Evolutionary conservation across 2,797 vertebrate species (phyloP), one percentile per base, ranked within the genome.

Genomic region (Aplochiton taeniatus): DNA sequence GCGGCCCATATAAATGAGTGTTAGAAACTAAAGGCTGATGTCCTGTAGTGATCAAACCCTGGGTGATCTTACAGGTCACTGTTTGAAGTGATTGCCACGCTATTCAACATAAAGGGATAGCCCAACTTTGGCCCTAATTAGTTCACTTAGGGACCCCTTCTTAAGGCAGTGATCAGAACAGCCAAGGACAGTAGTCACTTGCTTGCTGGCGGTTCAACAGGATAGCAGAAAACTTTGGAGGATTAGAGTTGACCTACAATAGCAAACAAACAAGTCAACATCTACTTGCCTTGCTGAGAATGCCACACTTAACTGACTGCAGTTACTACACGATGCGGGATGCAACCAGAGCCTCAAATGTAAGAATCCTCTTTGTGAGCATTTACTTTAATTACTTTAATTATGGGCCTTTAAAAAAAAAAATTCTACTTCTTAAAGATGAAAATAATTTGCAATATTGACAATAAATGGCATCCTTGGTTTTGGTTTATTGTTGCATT

Each of bases 301-400:
- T 95, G 93, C 91, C 89, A 92, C 90, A 95, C 85, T 91, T 94
- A 88, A 89, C 83, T 72, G 94, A 94, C 86, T 93, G 90, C 84
- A 85, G 81, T 69, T 93, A 89, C 86, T 94, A 89, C 85, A 92
- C 87, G 68, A 88, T 94, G 90, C 91, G 91, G 88, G 90, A 93
- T 59, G 83, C 87, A 59, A 83, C 78, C 72, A 87, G 86, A 84
- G 78, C 83, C 85, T 84, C 83, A 63, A 89, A 91, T 68, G 92
- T 92, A 93, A 92, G 90, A 73, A 74, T 1, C 43, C 9, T 0
- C 41, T 54, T 16, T 16, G 51, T 63, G 66, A n/a, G 49, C 9
- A 69, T 42, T 17, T 4, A 17, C 5, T 45, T 58, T 4, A 17
- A 44, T 16, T 14, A 0, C 6, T 31, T 6, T 31, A 3, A 31